Base-by-base conservation (phyloP, 2,888 invertebrate species). In the Chydorus sphaericus region DNA sequence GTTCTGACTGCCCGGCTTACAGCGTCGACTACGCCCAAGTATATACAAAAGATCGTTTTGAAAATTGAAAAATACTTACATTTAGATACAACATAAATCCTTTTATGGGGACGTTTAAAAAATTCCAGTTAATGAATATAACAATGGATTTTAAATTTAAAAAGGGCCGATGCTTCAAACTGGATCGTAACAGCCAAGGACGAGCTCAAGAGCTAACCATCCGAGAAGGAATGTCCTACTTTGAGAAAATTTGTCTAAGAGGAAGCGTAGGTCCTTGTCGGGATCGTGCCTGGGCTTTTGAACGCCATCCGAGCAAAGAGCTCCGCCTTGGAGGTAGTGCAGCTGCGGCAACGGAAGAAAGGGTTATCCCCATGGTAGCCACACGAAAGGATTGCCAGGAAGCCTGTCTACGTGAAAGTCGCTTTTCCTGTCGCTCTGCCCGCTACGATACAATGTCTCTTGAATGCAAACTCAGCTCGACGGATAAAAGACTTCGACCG, bases 331-430 rank as follows among this genome's bases (percentile, higher is more conserved):
- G n/a, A n/a, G n/a, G n/a, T n/a, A n/a, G n/a, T n/a, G n/a, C n/a
- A n/a, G n/a, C n/a, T n/a, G n/a, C n/a, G n/a, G 71, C 72, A 57
- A 62, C 67, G 56, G 73, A 74, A 56, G 70, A 72, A 61, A 67
- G 71, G 59, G 66, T 69, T 33, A 65, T 70, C 28, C 63, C 66
- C 30, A 65, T 70, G 58, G 72, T 74, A 11, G 71, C 69, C 57
- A 71, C 67, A 59, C 65, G 74, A n/a, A 66, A 74, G 54, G 73
- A 75, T 62, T 75, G 75, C 61, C 68, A 74, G 61, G 72, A 73
- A 58, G 68, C 71, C 48, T 74, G 75, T 59, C 64, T 75, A 16
- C 68, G 61, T 11, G 67, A 66, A 58, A 63, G 64, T 8, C 60
- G 65, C 49, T 66, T 66, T 61, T 63, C 64, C 28, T 56, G 55